Conservation (phyloP, 1,140 invertebrate genomes). For the Metopolophium dirhodum region DNA sequence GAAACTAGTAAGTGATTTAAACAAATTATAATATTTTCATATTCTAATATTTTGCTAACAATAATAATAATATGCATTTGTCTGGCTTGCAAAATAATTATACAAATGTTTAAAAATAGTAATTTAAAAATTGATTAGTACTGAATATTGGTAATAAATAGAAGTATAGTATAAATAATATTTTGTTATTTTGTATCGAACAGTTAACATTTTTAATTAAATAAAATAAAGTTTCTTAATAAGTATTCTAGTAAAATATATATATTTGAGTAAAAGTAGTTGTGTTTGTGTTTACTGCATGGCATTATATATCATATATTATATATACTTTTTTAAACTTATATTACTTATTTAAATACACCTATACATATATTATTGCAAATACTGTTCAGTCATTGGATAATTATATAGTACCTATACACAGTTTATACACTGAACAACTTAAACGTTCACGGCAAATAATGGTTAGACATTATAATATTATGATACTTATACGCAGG, state of each 20-base stretch:
- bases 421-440: no score
- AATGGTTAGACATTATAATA: no score
- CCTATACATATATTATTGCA: background rate
- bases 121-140: background rate
- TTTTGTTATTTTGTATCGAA: background rate
- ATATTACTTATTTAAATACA: background rate
- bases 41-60: background rate
- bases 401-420: background rate
- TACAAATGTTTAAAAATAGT: background rate
- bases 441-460: no score
- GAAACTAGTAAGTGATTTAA: background rate
- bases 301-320: background rate
- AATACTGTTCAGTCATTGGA: background rate
- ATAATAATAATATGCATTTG: background rate
- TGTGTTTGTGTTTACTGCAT: background rate
- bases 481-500: no score
- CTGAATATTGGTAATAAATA: background rate
- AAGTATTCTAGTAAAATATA: background rate
- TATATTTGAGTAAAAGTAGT: background rate
- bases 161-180: background rate
- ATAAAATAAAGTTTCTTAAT: background rate
- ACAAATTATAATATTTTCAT: background rate
- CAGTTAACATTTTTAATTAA: background rate
- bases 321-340: background rate
- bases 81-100: background rate